Evolutionary conservation across 2,113 vertebrate genomes (phyloP).

Genomic region (Callipepla squamata): DNA sequence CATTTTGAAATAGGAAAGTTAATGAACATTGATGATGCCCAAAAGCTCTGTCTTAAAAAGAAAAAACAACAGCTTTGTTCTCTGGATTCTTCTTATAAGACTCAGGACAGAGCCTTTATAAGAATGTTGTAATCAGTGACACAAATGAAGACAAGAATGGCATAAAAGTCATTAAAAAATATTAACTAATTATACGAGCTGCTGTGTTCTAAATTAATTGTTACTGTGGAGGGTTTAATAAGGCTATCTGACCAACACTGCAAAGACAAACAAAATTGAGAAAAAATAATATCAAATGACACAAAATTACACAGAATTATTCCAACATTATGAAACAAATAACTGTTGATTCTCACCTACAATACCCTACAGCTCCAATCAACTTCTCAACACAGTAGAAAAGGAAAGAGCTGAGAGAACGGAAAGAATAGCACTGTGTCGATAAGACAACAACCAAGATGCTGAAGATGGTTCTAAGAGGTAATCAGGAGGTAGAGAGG

Average conservation of each 20-base stretch:
- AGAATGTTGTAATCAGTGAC: not conserved
- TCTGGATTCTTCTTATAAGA: not conserved
- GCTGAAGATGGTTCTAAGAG: not conserved
- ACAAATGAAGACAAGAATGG: not conserved
- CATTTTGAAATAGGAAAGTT: not conserved
- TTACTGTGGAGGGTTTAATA: not conserved
- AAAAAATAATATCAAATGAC: not conserved
- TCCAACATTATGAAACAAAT: not conserved
- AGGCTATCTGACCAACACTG: not conserved
- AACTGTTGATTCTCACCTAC: not conserved
- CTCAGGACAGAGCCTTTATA: not conserved
- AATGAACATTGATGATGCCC: not conserved
- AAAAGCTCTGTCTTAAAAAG: not conserved
- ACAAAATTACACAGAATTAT: not conserved
- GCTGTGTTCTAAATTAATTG: constrained; percentile 10
- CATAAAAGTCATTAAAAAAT: constrained; percentile 13
- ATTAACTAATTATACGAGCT: constrained; percentile 1
- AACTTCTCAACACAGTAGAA: not conserved
- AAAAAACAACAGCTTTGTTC: constrained; percentile 18
- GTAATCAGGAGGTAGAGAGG: not conserved
- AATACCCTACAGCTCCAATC: not conserved
- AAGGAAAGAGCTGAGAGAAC: not conserved
- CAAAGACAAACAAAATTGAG: not conserved
- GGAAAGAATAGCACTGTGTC: not conserved
- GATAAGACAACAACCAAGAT: not conserved